Evolutionary conservation across 2,797 vertebrate species (phyloP), one percentile per base, ranked within the genome.

Genomic region (Xerus rutilus): DNA sequence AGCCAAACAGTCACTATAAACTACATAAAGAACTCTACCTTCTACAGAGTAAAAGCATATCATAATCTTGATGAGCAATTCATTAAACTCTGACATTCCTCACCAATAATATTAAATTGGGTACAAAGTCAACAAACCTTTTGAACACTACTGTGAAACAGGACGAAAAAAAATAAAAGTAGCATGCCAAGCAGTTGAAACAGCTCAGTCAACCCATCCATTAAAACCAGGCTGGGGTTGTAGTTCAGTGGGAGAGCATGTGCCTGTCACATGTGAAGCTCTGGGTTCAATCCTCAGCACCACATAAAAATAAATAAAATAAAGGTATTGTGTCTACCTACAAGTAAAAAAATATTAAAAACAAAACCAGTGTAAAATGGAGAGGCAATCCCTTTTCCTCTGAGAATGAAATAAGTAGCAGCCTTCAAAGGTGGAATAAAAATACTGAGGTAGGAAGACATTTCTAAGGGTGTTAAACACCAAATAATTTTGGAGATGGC

Each of bases 121-220:
- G 52, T 49, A 91, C 77, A 91, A 89, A 70, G n/a, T 65, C 65
- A 94, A 28, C 43, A n/a, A 62, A 84, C 2, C 17, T 72, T 90
- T 57, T 70, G 25, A 92, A 91, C 90, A 92, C 47, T 23, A 86
- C 49, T 18, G 79, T 30, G 67, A 86, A 93, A 59, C 15, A 87
- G 35, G 85, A 25, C 76, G 65, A 32, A 85, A 59, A 86, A 79
- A 35, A 81, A 57, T 84, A 81, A 92, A 95, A 14, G 11, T 59
- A 64, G 86, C 11, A 13, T 82, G 85, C 28, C 35, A 86, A 54
- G 47, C 20, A 74, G 21, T 0, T 92, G 49, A 94, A 67, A 78
- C 8, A 52, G 65, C 39, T 92, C 43, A 64, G 32, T 23, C 54
- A 81, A 70, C 20, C 28, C 39, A 64, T 45, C 70, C 45, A 43